Base-by-base conservation (phyloP, 2,113 vertebrate genomes). In the Mus musculus region DNA sequence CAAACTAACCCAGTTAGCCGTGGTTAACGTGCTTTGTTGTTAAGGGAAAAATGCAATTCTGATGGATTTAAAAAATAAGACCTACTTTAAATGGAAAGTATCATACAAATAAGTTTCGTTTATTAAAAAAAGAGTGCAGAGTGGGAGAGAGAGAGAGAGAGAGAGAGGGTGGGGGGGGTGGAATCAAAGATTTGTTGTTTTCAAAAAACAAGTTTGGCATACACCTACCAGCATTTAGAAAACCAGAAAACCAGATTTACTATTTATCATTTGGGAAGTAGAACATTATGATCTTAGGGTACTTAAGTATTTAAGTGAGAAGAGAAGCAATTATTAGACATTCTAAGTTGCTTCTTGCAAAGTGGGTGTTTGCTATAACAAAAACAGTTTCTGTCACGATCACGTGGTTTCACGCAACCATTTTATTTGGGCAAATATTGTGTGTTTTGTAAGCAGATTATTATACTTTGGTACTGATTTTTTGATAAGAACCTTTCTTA, bases 371-470 rank as follows among this genome's bases (percentile, higher is more conserved):
- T 20, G 42, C 24, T 33, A 3, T 76, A 56, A 46, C 73, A 81
- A 87, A 89, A 84, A 73, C 94, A 54, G 90, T 78, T 90, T 82
- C 69, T 76, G 61, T 54, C 16, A 59, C 49, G n/a, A 91, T 77
- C 22, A 71, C 12, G 12, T 92, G 1, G 3, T 87, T 9, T 61
- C 90, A 13, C 52, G 84, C 19, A 75, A 65, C 88, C 30, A 36
- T 89, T 78, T 82, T 81, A 93, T 93, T 86, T 95, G 69, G 63
- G 56, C 14, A 94, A 54, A 85, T 89, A 85, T 73, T 77, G 54
- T 73, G 7, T 93, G 17, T n/a, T 81, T 1, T 63, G 59, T 95
- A 72, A 76, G 46, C 46, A 93, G 72, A 16, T 77, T 89, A 78
- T 93, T 93, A 65, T n/a, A n/a, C 19, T 67, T 96, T 82, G 7